Percentiles rank a stretch among this genome's conserved stretches.
phyloP scores from a whole-genome alignment of 2,797 vertebrate genomes.

The Darevskia nairensis region DNA sequence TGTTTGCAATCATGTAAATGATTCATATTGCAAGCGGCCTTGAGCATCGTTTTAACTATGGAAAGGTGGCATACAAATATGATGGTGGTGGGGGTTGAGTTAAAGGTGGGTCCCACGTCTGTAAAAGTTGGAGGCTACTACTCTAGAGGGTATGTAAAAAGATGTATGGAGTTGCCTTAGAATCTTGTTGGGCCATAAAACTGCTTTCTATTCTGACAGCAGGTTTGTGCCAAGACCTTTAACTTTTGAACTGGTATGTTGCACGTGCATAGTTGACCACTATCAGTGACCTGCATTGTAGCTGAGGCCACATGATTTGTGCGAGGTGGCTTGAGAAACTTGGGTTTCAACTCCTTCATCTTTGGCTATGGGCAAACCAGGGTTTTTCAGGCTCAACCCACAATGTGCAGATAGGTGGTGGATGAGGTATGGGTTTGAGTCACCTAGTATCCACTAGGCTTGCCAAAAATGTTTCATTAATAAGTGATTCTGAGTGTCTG shows the following conservation, averaged over 20 bases:
- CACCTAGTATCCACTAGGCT: too few species aligned
- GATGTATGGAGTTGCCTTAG: not conserved
- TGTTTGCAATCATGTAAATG: too few species aligned
- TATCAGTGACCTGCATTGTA: not conserved
- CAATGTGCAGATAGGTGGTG: not conserved
- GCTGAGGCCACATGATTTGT: not conserved
- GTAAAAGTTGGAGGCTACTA: too few species aligned
- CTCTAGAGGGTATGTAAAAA: too few species aligned
- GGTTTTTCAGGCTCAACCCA: not conserved
- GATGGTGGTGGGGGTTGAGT: too few species aligned
- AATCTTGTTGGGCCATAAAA: not conserved
- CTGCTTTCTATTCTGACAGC: not conserved
- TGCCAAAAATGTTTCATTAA: too few species aligned
- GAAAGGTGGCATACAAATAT: too few species aligned
- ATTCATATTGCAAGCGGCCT: too few species aligned
- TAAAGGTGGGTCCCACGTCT: too few species aligned
- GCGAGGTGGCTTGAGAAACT: not conserved
- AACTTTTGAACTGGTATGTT: not conserved
- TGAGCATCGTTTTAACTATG: too few species aligned
- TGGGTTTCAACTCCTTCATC: not conserved
- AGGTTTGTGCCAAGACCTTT: not conserved
- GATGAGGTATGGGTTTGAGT: not conserved
- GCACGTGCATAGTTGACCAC: too few species aligned
- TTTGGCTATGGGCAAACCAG: not conserved
- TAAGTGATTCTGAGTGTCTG: too few species aligned